These are phyloP conservation scores for Alexandromys fortis DNA, from an alignment of 2,113 vertebrate genomes.

Conservation along the genomic window DNA sequence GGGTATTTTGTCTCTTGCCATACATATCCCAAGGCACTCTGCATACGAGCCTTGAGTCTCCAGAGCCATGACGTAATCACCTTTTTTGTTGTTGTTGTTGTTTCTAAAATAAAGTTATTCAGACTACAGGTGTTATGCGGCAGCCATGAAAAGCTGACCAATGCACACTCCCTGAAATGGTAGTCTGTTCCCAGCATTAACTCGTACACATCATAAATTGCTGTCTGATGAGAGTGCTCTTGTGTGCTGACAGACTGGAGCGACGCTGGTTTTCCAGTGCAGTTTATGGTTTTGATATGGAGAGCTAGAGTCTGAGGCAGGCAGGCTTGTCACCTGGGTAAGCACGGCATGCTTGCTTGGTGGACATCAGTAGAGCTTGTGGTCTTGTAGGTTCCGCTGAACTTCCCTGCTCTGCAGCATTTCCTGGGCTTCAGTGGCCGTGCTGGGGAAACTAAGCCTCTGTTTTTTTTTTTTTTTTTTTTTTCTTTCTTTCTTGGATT, in stretches of 20 bases:
- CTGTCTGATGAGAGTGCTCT: not conserved
- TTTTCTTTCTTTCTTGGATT: not conserved
- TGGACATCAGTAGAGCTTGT: not conserved
- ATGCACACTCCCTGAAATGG: not conserved
- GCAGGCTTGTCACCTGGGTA: not conserved
- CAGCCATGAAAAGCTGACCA: not conserved
- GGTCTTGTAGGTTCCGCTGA: not conserved
- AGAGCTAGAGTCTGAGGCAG: not conserved
- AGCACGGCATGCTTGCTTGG: not conserved
- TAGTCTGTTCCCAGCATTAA: not conserved
- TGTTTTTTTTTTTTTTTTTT: not conserved
- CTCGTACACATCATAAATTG: not conserved
- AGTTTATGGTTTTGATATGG: not conserved
- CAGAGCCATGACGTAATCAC: not conserved
- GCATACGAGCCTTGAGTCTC: not conserved
- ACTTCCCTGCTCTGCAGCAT: not conserved
- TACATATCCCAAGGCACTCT: not conserved
- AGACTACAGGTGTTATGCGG: not conserved
- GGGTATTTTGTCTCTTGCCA: not conserved
- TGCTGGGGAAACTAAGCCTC: not conserved
- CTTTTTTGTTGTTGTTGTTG: not conserved
- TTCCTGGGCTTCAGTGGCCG: not conserved
- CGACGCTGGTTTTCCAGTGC: not conserved
- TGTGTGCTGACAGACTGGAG: not conserved
- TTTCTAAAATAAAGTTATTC: not conserved